These are phyloP conservation scores for Ptilonorhynchus violaceus DNA, from an alignment of 2,113 vertebrate genomes.

Conservation along the genomic window DNA sequence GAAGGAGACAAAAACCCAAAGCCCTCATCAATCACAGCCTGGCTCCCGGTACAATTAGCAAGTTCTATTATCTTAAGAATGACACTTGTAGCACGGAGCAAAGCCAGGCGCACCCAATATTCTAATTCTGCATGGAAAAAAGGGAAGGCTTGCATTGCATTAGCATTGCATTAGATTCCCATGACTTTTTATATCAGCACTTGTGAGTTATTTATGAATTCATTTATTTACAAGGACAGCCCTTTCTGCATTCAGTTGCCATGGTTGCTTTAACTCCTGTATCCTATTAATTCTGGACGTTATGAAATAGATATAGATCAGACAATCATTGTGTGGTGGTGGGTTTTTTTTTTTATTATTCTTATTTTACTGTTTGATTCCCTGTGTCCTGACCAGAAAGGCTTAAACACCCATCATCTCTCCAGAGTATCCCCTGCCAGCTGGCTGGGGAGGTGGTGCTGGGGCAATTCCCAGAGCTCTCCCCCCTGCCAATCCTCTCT, in stretches of 20 bases:
- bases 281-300: conserved; percentile 71
- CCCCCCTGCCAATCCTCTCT: not conserved
- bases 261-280: conserved; percentile 68
- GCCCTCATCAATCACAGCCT: conserved; percentile 8
- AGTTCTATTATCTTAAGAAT: conserved; percentile 35
- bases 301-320: conserved; percentile 72
- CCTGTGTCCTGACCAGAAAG: not conserved
- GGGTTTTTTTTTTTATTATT: not conserved
- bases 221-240: conserved; percentile 71
- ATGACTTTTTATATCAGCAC: conserved; percentile 56
- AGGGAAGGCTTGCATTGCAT: conserved; percentile 23
- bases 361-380: conserved; percentile 32
- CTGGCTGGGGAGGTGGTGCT: not conserved
- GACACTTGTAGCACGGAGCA: conserved; percentile 32
- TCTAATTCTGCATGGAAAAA: conserved; percentile 5
- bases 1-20: not conserved
- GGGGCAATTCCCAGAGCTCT: not conserved
- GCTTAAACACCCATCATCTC: not conserved
- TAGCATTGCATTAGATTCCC: conserved; percentile 59
- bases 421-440: not conserved
- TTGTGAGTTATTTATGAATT: conserved; percentile 75
- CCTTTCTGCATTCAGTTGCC: conserved; percentile 68
- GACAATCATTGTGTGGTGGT: not conserved
- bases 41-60: conserved; percentile 24
- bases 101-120: conserved; percentile 13